Evolutionary conservation across 2,888 invertebrate species (phyloP).

Genomic region (Augiades crinisus): DNA sequence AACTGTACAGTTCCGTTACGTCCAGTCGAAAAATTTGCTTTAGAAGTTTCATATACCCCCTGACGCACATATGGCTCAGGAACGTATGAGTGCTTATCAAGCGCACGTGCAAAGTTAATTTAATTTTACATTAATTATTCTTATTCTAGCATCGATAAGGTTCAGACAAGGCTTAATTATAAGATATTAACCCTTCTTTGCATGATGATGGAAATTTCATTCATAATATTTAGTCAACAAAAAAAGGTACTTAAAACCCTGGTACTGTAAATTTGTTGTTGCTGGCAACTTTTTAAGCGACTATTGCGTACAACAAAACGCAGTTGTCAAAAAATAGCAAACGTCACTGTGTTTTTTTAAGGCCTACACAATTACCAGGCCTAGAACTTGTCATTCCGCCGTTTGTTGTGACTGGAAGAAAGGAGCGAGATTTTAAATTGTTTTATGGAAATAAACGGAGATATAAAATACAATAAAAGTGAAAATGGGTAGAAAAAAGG

Average conservation of each 20-base stretch:
- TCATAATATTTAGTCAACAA: conserved; percentile 40
- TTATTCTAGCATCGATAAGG: too few species aligned
- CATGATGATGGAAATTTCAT: conserved; percentile 40
- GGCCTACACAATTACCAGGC: conserved; percentile 39
- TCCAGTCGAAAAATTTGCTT: conserved; percentile 25
- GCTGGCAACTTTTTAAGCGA: conserved; percentile 40
- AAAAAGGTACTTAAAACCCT: conserved; percentile 42
- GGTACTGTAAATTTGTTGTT: conserved; percentile 43
- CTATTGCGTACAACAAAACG: conserved; percentile 39
- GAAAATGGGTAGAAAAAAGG: conserved; percentile 34
- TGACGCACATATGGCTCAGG: conserved; percentile 29
- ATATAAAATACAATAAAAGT: conserved; percentile 27
- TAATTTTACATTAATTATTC: too few species aligned
- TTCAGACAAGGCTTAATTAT: too few species aligned
- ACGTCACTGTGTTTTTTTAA: conserved; percentile 39
- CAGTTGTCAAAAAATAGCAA: conserved; percentile 41
- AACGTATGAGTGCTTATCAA: conserved; percentile 17
- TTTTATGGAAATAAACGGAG: conserved; percentile 20
- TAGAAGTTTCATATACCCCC: conserved; percentile 27
- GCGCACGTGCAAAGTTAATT: too few species aligned
- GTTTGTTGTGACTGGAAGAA: conserved; percentile 26
- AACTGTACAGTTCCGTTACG: conserved; percentile 21
- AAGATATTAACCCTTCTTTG: conserved; percentile 31
- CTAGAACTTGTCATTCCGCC: conserved; percentile 4
- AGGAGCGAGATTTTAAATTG: conserved; percentile 30